Evolutionary conservation across 2,888 invertebrate species (phyloP).

Genomic region (Ennomos quercinarius): DNA sequence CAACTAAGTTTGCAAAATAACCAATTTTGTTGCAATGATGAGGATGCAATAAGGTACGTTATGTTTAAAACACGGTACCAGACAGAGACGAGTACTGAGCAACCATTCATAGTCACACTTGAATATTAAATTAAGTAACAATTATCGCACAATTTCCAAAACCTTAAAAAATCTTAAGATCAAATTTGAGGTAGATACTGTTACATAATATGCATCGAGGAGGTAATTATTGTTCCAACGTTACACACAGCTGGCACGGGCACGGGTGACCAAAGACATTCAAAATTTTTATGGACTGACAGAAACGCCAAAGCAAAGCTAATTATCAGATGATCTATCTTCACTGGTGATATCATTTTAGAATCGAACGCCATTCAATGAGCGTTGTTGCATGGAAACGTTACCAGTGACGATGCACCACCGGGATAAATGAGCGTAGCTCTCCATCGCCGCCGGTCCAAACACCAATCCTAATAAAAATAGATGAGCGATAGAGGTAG

Average conservation of each 20-base stretch:
- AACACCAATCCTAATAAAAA: conserved; percentile 36
- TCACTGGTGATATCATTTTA: too few species aligned
- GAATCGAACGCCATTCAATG: too few species aligned
- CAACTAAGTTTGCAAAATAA: conserved; percentile 63
- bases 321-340: too few species aligned
- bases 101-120: conserved; percentile 77
- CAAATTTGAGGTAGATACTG: conserved; percentile 83
- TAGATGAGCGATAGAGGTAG: conserved; percentile 47
- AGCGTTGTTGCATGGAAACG: too few species aligned
- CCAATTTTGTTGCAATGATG: conserved; percentile 61
- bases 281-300: conserved; percentile 28
- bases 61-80: conserved; percentile 73
- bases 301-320: conserved; percentile 1
- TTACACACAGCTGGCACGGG: conserved; percentile 59
- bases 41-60: conserved; percentile 67
- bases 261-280: conserved; percentile 47
- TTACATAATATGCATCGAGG: conserved; percentile 82
- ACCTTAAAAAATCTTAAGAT: conserved; percentile 83
- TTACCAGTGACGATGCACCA: too few species aligned
- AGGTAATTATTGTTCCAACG: conserved; percentile 79
- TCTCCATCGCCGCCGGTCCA: too few species aligned
- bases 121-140: conserved; percentile 82
- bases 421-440: too few species aligned
- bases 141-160: conserved; percentile 78
- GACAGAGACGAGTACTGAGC: conserved; percentile 73